phyloP scores from a whole-genome alignment of 2,797 vertebrate genomes.

The Gallirallus australis region DNA sequence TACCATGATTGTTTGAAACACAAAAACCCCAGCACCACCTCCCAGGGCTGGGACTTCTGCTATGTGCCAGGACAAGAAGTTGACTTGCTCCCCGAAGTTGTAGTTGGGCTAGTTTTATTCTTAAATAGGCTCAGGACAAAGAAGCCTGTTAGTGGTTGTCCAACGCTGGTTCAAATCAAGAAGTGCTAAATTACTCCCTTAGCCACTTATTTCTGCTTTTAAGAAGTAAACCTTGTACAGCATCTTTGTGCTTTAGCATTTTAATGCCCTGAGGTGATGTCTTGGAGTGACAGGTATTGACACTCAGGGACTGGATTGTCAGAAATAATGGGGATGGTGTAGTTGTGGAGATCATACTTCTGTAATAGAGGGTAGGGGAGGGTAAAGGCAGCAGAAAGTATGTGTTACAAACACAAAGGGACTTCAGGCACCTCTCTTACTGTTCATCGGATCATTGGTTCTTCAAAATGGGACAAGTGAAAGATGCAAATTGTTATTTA shows the following conservation, averaged over 20 bases:
- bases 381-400: neutral
- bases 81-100: accelerated
- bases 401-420: accelerated
- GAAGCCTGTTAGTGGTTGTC: neutral
- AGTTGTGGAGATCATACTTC: neutral
- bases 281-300: neutral
- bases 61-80: neutral
- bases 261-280: neutral
- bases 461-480: neutral
- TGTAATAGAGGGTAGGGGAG: too few species aligned
- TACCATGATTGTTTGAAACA: neutral
- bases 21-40: neutral
- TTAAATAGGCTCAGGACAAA: neutral
- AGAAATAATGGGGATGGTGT: neutral
- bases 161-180: neutral
- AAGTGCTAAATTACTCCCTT: neutral
- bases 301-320: neutral
- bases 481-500: neutral
- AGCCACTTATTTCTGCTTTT: neutral
- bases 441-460: neutral
- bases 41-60: neutral
- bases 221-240: neutral
- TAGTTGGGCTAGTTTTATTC: neutral
- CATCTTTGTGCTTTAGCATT: neutral
- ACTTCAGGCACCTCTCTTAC: neutral